phyloP scores from a whole-genome alignment of 2,113 vertebrate genomes.

The Poecilia latipinna region DNA sequence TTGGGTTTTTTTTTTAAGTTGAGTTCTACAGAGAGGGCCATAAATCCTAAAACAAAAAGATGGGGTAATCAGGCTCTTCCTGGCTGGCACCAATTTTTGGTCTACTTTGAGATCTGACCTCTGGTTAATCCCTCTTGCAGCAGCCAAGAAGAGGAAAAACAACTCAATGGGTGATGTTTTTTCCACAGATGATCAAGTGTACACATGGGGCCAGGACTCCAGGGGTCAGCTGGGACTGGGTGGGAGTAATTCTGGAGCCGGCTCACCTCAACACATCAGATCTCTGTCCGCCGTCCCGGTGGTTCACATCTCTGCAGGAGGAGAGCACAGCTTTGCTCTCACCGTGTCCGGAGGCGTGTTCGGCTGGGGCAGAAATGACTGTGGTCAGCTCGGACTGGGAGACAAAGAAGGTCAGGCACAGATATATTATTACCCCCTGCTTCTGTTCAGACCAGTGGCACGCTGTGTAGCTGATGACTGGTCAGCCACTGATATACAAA shows the following conservation, averaged over 20 bases:
- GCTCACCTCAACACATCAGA: conserved; percentile 74
- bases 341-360: conserved; percentile 88
- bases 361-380: conserved; percentile 88
- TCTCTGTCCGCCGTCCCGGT: conserved; percentile 81
- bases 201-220: conserved; percentile 85
- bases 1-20: too few species aligned
- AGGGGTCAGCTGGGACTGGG: conserved; percentile 87
- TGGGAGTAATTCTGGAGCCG: not conserved
- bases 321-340: conserved; percentile 84
- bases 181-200: conserved; percentile 63
- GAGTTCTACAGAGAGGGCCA: too few species aligned
- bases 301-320: conserved; percentile 86
- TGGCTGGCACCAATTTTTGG: too few species aligned
- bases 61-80: too few species aligned
- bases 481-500: too few species aligned
- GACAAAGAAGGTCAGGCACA: conserved; percentile 35
- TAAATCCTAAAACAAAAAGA: too few species aligned
- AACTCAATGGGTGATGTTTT: not conserved
- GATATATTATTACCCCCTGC: not conserved
- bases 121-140: too few species aligned
- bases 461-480: too few species aligned
- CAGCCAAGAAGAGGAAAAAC: too few species aligned
- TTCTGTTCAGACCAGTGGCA: not conserved
- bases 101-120: too few species aligned
- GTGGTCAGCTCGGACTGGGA: conserved; percentile 89